These are phyloP conservation scores for Brenthis daphne DNA, from an alignment of 2,888 invertebrate genomes.

Conservation along the genomic window DNA sequence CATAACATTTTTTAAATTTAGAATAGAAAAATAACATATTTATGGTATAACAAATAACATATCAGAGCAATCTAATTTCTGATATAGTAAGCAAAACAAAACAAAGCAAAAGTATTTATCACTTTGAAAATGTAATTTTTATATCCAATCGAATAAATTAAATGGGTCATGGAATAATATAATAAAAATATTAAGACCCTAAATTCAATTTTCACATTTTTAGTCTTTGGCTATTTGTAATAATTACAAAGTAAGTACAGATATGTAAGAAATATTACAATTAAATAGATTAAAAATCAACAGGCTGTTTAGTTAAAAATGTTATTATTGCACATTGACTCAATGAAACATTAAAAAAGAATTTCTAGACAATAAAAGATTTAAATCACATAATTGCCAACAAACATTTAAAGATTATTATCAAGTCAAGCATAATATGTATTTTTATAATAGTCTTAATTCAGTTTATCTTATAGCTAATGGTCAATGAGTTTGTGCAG, in stretches of 20 bases:
- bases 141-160: too few species aligned
- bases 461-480: constrained; percentile 41
- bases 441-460: background rate
- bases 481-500: constrained; percentile 49
- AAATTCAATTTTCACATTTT: constrained; percentile 6
- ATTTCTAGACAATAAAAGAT: background rate
- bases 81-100: constrained; percentile 7
- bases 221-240: constrained; percentile 13
- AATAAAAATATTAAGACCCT: background rate
- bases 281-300: background rate
- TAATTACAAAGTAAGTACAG: constrained; percentile 14
- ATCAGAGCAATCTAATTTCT: constrained; percentile 23
- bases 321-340: constrained; percentile 22
- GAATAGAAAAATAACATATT: constrained; percentile 30
- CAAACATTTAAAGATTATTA: constrained; percentile 13
- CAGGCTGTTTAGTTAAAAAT: constrained; percentile 14
- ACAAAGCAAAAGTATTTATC: background rate
- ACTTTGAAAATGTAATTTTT: too few species aligned
- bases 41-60: constrained; percentile 9
- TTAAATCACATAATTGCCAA: constrained; percentile 2
- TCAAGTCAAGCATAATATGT: background rate
- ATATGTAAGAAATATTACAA: background rate
- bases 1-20: constrained; percentile 23
- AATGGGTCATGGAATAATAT: background rate
- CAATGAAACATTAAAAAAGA: background rate